A percentile compares a stretch with the other conserved stretches of the same genome.
phyloP scores from a whole-genome alignment of 2,113 vertebrate genomes.

The Pterophyllum scalare region DNA sequence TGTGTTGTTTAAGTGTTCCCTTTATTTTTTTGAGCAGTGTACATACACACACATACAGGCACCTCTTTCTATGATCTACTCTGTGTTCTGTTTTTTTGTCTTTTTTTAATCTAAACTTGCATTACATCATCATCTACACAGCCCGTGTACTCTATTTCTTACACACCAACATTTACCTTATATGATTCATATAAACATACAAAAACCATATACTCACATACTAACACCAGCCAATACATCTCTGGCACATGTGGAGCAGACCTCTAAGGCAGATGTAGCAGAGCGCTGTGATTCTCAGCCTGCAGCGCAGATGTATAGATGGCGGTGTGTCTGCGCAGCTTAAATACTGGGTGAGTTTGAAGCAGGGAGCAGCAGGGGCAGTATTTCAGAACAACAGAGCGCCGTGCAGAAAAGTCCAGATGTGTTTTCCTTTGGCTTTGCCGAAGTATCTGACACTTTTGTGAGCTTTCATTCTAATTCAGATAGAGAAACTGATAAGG shows the following conservation, averaged over 20 bases:
- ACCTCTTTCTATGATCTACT: too few relatives aligned
- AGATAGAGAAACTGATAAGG: conserved; percentile 36
- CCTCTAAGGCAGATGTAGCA: conserved; percentile 53
- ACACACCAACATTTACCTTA: neutral
- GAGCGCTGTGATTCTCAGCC: conserved; percentile 18
- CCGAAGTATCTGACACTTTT: conserved; percentile 53
- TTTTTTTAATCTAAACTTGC: neutral
- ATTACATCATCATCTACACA: neutral
- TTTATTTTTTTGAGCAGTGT: too few relatives aligned
- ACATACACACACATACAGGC: too few relatives aligned
- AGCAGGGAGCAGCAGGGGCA: conserved; percentile 11
- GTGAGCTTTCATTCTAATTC: conserved; percentile 34
- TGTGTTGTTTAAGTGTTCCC: too few relatives aligned
- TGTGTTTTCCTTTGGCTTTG: conserved; percentile 21
- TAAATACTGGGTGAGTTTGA: conserved; percentile 8
- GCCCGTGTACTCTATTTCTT: neutral
- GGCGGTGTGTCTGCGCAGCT: neutral
- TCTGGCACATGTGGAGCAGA: conserved; percentile 59
- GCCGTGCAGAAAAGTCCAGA: neutral
- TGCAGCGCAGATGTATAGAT: conserved; percentile 60
- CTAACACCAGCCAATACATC: conserved; percentile 44
- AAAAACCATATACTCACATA: conserved; percentile 3
- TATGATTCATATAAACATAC: neutral
- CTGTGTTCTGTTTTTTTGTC: too few relatives aligned
- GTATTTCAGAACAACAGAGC: conserved; percentile 30